phyloP scores from a whole-genome alignment of 2,113 vertebrate species.

The Empidonax traillii region DNA sequence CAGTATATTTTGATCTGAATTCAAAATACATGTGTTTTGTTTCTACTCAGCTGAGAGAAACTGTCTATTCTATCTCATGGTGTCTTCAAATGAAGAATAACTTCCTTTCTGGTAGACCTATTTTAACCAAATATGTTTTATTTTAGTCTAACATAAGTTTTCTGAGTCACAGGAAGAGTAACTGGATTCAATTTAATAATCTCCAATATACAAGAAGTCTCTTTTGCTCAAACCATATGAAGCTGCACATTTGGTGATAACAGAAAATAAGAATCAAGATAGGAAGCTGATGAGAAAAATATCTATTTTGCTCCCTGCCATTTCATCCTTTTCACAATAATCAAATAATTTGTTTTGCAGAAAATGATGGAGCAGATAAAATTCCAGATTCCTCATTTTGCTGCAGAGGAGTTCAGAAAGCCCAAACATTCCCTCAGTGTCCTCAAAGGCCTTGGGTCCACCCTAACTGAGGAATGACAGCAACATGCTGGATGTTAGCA shows the following conservation, averaged over 20 bases:
- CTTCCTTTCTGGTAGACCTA: not conserved
- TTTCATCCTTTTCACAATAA: not conserved
- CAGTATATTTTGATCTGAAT: not conserved
- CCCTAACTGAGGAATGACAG: not conserved
- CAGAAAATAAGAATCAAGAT: not conserved
- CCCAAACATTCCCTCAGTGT: not conserved
- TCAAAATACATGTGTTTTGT: not conserved
- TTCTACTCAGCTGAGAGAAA: not conserved
- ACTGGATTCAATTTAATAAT: conserved; percentile 6
- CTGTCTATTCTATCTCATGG: not conserved
- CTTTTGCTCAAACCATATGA: not conserved
- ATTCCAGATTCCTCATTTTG: not conserved
- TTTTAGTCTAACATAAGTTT: conserved; percentile 22
- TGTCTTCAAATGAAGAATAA: not conserved
- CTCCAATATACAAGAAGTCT: not conserved
- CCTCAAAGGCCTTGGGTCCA: not conserved
- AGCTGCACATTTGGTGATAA: not conserved
- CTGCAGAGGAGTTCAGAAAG: not conserved
- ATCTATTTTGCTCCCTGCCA: not conserved
- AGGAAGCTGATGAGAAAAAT: not conserved
- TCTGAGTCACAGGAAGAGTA: not conserved
- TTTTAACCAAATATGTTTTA: not conserved
- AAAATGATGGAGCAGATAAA: not conserved
- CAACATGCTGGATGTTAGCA: not conserved
- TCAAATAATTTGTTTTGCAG: not conserved